phyloP scores from a whole-genome alignment of 2,797 vertebrate genomes.

The Erethizon dorsatum region DNA sequence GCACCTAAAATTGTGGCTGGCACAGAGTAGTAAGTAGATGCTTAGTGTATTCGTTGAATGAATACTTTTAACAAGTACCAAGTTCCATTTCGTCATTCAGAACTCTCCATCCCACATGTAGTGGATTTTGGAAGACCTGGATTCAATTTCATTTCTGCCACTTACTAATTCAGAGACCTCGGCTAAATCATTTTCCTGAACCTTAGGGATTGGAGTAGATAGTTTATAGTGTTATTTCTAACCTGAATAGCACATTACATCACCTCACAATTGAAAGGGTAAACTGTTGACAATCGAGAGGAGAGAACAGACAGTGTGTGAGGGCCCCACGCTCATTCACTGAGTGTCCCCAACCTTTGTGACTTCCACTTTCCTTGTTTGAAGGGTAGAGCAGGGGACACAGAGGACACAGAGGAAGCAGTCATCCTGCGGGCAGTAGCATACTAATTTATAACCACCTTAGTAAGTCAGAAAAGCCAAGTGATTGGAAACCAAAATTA shows the following conservation, averaged over 20 bases:
- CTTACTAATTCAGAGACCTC: constrained; percentile 32
- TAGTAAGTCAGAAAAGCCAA: neutral
- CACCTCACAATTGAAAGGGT: neutral
- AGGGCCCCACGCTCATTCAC: neutral
- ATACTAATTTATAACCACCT: neutral
- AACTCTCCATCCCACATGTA: neutral
- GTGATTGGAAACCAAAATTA: constrained; percentile 41
- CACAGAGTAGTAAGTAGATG: neutral
- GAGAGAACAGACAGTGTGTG: neutral
- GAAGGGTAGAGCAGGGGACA: constrained; percentile 7
- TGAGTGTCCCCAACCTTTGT: constrained; percentile 39
- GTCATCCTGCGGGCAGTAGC: neutral
- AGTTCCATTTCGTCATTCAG: neutral
- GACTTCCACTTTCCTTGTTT: constrained; percentile 17
- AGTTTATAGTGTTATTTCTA: constrained; percentile 11
- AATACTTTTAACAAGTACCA: constrained; percentile 18
- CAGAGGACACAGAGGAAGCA: constrained; percentile 4
- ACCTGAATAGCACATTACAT: constrained; percentile 30
- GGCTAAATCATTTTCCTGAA: constrained; percentile 17
- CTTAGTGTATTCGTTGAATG: neutral
- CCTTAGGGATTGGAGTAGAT: neutral
- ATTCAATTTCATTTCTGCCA: constrained; percentile 25
- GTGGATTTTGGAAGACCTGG: neutral
- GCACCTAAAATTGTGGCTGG: constrained; percentile 65
- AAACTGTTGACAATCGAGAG: neutral